Conservation (phyloP, 2,797 vertebrate species). For the Ctenopoma multispine region DNA sequence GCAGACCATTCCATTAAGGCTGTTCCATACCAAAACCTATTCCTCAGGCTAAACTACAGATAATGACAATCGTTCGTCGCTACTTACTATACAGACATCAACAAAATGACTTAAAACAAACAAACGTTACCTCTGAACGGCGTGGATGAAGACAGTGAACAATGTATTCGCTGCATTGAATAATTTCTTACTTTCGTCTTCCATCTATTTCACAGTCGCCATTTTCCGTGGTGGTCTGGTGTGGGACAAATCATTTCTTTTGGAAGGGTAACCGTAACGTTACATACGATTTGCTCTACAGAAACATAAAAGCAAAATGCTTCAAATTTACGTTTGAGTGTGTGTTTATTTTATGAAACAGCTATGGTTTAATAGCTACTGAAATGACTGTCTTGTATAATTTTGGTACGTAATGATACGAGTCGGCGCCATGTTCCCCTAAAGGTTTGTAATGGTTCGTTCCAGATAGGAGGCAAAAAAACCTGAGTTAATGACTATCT, state of each 20-base stretch:
- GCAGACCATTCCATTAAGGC: conserved; percentile 84
- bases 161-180: conserved; percentile 82
- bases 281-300: background rate
- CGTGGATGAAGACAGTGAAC: conserved; percentile 68
- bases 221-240: conserved; percentile 88
- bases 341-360: background rate
- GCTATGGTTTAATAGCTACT: background rate
- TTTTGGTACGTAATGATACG: conserved; percentile 40
- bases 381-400: background rate
- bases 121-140: conserved; percentile 76
- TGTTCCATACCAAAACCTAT: conserved; percentile 82
- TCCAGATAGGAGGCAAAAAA: conserved; percentile 85
- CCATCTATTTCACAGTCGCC: conserved; percentile 89
- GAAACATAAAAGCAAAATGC: background rate
- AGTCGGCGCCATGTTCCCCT: conserved; percentile 58
- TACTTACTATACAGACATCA: conserved; percentile 21
- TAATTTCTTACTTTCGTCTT: conserved; percentile 87
- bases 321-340: background rate
- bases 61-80: conserved; percentile 51
- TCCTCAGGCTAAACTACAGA: conserved; percentile 75
- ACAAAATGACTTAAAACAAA: conserved; percentile 43
- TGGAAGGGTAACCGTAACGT: conserved; percentile 64
- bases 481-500: conserved; percentile 80
- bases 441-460: conserved; percentile 68
- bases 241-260: conserved; percentile 79